Conservation (phyloP, 1,140 invertebrate genomes). For the Bombyx mandarina region DNA sequence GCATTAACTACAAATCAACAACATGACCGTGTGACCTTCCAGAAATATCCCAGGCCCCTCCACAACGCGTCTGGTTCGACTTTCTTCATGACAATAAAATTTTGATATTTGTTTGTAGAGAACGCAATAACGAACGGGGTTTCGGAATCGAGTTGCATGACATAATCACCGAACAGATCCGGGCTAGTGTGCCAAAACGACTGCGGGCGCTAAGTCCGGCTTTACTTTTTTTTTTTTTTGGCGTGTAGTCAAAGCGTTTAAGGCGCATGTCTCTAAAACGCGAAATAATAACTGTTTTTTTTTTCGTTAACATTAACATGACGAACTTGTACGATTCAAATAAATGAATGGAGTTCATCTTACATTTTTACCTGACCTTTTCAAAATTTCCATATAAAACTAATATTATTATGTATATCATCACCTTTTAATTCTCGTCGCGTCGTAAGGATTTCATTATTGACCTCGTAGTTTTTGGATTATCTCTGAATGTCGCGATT, state of each 20-base stretch:
- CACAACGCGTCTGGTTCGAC: slow-evolving; percentile 6
- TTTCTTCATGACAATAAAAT: slow-evolving; percentile 37
- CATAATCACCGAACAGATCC: slow-evolving; percentile 64
- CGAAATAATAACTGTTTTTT: not conserved
- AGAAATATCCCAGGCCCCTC: slow-evolving; percentile 33
- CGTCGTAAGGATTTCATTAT: too few species aligned
- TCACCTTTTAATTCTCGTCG: too few species aligned
- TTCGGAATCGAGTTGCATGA: slow-evolving; percentile 51
- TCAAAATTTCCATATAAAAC: too few species aligned
- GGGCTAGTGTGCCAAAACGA: slow-evolving; percentile 53
- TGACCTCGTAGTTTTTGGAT: too few species aligned
- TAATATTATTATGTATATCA: too few species aligned
- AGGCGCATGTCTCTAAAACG: slow-evolving; percentile 45
- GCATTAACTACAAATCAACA: slow-evolving; percentile 8
- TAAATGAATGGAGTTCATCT: too few species aligned
- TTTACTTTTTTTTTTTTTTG: slow-evolving; percentile 35
- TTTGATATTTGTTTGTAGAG: slow-evolving; percentile 28
- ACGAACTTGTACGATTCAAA: too few species aligned
- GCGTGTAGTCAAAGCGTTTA: slow-evolving; percentile 55
- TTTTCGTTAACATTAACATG: too few species aligned
- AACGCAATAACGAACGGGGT: slow-evolving; percentile 38
- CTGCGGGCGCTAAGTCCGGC: slow-evolving; percentile 30
- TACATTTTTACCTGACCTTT: too few species aligned
- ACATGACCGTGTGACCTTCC: slow-evolving; percentile 32
- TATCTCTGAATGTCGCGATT: too few species aligned